Percentiles rank a stretch among this genome's conserved stretches.
Evolutionary conservation across 2,113 vertebrate species (phyloP).

Genomic region (Puntigrus tetrazona): DNA sequence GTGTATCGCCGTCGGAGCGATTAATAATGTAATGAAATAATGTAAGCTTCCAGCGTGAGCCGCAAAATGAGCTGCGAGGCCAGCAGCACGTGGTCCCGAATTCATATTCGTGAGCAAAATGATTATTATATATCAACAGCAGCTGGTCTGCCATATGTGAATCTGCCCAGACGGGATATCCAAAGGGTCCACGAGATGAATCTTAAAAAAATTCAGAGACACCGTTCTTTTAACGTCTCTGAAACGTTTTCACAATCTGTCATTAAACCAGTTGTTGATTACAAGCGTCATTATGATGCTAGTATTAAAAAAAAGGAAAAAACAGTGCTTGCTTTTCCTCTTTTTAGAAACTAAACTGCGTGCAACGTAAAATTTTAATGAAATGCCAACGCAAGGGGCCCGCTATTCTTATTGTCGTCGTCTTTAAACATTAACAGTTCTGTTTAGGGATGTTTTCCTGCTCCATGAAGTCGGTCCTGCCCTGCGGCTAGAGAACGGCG

Average conservation of each 20-base stretch:
- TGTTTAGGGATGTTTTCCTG: background rate
- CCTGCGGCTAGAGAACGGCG: background rate
- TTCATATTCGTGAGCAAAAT: constrained; percentile 47
- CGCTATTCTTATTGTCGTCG: background rate
- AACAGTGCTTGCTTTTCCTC: background rate
- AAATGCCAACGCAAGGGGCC: background rate
- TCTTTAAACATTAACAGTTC: constrained; percentile 4
- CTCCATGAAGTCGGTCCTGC: background rate
- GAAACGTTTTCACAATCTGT: background rate
- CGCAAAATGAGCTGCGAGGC: background rate
- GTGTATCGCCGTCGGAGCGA: background rate
- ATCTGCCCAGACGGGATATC: constrained; percentile 39
- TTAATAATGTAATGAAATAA: constrained; percentile 46
- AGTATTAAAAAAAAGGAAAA: background rate
- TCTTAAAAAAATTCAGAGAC: background rate
- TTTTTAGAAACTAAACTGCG: background rate
- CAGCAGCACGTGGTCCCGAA: constrained; percentile 25
- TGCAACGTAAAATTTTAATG: background rate
- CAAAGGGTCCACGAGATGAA: background rate
- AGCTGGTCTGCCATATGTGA: constrained; percentile 56
- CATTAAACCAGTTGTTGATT: background rate
- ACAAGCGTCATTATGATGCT: background rate
- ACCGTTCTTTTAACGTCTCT: too few species aligned
- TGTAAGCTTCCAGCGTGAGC: constrained; percentile 3
- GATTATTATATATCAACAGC: constrained; percentile 54